phyloP scores from a whole-genome alignment of 1,140 invertebrate genomes.

The Euschistus heros region DNA sequence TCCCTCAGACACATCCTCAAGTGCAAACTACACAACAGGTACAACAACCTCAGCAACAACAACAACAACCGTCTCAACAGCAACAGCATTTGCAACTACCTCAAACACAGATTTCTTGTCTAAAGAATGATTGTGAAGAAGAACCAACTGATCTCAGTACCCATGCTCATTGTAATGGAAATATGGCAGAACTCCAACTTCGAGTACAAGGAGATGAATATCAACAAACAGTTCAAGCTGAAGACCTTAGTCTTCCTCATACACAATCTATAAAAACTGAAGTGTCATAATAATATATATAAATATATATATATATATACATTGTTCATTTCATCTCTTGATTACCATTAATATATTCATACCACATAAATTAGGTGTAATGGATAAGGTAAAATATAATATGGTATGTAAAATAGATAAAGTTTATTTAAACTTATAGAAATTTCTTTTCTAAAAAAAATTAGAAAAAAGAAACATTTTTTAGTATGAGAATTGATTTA shows the following conservation, averaged over 20 bases:
- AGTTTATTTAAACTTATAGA: neutral
- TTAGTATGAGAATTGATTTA: neutral
- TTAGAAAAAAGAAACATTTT: neutral
- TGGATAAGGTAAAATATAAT: neutral
- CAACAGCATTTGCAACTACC: neutral
- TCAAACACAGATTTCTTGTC: neutral
- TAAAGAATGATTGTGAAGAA: constrained; percentile 21
- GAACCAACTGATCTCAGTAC: constrained; percentile 26
- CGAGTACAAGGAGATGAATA: constrained; percentile 21
- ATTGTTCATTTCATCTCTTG: neutral
- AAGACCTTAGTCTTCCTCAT: constrained; percentile 24
- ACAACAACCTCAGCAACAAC: neutral
- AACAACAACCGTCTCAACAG: neutral
- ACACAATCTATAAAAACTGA: constrained; percentile 25
- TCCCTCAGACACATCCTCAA: constrained; percentile 9
- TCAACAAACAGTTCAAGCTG: constrained; percentile 15
- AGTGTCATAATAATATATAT: constrained; percentile 16
- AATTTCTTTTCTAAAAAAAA: neutral
- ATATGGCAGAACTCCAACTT: constrained; percentile 22
- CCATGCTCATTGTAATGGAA: constrained; percentile 20
- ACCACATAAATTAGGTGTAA: neutral
- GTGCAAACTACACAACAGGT: constrained; percentile 1
- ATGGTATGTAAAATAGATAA: neutral
- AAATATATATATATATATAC: neutral
- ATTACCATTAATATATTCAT: constrained; percentile 9